phyloP scores from a whole-genome alignment of 2,888 invertebrate species.

The Linyphia triangularis region DNA sequence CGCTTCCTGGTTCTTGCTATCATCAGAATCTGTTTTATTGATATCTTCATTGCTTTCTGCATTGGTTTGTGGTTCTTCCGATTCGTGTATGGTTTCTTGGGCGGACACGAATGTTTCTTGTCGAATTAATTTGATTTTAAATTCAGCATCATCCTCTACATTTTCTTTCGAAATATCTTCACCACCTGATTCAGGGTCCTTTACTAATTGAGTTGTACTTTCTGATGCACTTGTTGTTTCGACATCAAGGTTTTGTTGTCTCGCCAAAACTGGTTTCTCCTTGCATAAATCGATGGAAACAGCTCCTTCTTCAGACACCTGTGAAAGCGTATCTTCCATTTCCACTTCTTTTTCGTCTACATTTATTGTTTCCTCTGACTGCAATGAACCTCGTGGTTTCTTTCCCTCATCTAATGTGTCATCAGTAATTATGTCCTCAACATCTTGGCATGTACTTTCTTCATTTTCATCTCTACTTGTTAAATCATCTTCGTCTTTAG shows the following conservation, averaged over 20 bases:
- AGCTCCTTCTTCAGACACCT: constrained; percentile 2
- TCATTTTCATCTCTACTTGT: constrained; percentile 54
- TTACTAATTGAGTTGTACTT: neutral
- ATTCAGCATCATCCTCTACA: neutral
- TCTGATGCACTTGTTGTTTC: constrained; percentile 33
- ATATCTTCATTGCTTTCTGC: neutral
- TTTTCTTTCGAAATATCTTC: neutral
- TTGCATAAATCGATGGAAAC: constrained; percentile 22
- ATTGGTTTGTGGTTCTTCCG: neutral
- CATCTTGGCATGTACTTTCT: constrained; percentile 61
- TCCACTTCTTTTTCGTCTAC: neutral
- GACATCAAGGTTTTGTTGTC: constrained; percentile 31
- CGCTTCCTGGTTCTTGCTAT: neutral
- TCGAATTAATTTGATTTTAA: neutral
- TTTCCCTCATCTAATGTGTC: constrained; percentile 41
- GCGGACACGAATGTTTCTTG: constrained; percentile 44
- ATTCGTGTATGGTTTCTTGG: neutral
- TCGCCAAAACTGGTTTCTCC: constrained; percentile 40
- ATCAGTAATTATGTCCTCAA: constrained; percentile 60
- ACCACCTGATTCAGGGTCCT: neutral
- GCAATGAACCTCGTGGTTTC: constrained; percentile 15
- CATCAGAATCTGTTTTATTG: neutral
- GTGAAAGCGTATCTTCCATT: constrained; percentile 27
- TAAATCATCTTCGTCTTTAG: constrained; percentile 13
- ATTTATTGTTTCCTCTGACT: constrained; percentile 13